Conservation (phyloP, 2,888 invertebrate genomes). For the Parnassius glacialis region DNA sequence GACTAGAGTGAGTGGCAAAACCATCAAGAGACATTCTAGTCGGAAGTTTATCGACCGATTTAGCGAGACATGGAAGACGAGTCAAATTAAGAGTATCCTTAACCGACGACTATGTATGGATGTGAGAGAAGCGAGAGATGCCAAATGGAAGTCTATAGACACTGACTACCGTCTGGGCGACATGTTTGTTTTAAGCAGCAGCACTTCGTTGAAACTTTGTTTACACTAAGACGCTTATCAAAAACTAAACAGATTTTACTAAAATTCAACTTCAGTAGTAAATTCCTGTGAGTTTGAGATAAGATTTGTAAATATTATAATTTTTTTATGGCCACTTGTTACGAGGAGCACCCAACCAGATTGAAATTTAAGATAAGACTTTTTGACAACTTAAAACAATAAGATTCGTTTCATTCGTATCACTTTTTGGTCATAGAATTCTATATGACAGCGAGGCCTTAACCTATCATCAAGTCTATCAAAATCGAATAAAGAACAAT, state of each 20-base stretch:
- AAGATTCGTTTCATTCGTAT: too few species aligned
- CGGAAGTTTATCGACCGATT: too few species aligned
- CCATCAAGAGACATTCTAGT: too few species aligned
- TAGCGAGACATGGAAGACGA: too few species aligned
- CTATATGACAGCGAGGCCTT: conserved; percentile 58
- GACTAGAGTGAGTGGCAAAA: too few species aligned
- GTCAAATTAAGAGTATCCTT: too few species aligned
- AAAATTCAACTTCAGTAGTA: conserved; percentile 69
- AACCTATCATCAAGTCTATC: conserved; percentile 76
- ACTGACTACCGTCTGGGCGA: background rate
- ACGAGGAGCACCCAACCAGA: conserved; percentile 41
- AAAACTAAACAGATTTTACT: conserved; percentile 49
- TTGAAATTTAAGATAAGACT: conserved; percentile 1
- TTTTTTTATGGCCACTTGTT: conserved; percentile 38
- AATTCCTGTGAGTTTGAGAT: conserved; percentile 51
- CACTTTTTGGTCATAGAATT: background rate
- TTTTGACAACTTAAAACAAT: too few species aligned
- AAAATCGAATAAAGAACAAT: conserved; percentile 80
- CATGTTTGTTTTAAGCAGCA: conserved; percentile 17
- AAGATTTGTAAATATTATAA: conserved; percentile 54
- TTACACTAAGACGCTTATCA: conserved; percentile 49
- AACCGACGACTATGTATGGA: too few species aligned
- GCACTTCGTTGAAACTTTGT: conserved; percentile 25
- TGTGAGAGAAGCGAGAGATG: too few species aligned
- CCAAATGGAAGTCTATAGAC: background rate